phyloP scores from a whole-genome alignment of 2,888 invertebrate genomes.

The Euclidia mi region DNA sequence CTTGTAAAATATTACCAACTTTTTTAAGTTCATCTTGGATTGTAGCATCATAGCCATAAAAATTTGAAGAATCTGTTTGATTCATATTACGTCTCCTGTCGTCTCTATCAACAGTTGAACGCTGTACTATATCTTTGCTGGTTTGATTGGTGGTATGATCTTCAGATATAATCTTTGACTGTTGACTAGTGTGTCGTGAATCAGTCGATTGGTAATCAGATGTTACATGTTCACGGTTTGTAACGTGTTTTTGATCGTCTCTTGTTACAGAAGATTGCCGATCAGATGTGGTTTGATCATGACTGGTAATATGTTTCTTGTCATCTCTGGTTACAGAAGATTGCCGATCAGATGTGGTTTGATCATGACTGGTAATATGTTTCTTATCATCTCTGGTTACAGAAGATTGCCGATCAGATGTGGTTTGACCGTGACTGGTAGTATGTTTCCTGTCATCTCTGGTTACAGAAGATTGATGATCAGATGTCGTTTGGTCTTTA shows the following conservation, averaged over 20 bases:
- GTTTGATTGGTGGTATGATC: conserved; percentile 40
- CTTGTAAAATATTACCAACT: conserved; percentile 83
- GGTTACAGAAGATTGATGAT: conserved; percentile 16
- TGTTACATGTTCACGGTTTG: conserved; percentile 30
- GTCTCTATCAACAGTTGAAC: conserved; percentile 54
- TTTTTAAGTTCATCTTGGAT: conserved; percentile 83
- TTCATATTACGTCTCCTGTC: conserved; percentile 71
- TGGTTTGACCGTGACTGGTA: conserved; percentile 13
- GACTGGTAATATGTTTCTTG: conserved; percentile 11
- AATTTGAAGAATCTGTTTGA: conserved; percentile 83
- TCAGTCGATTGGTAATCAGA: conserved; percentile 45
- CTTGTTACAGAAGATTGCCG: conserved; percentile 17
- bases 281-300: conserved; percentile 28
- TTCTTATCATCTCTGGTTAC: conserved; percentile 9
- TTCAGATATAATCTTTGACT: conserved; percentile 28
- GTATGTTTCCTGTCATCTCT: conserved; percentile 4
- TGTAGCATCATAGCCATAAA: conserved; percentile 84
- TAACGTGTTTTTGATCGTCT: conserved; percentile 28
- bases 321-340: conserved; percentile 9
- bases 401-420: conserved; percentile 13
- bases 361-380: conserved; percentile 13
- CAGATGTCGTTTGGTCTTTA: conserved; percentile 21
- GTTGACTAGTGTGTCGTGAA: conserved; percentile 10
- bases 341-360: conserved; percentile 24
- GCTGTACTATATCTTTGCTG: conserved; percentile 61